phyloP scores from a whole-genome alignment of 1,140 invertebrate genomes.

The Cardiocondyla obscurior region DNA sequence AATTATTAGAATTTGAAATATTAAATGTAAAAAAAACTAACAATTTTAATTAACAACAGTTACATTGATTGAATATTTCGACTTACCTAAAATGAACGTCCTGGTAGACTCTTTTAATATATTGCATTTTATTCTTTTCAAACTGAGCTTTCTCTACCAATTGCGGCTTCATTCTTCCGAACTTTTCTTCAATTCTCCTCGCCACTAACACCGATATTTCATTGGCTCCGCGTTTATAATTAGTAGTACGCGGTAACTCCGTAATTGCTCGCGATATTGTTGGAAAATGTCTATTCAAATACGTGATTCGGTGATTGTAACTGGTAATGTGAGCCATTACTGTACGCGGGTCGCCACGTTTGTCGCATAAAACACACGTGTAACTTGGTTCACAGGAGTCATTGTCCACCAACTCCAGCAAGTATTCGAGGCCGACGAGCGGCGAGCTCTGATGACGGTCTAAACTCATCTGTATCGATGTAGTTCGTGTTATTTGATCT shows the following conservation, averaged over 20 bases:
- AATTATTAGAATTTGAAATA: background rate
- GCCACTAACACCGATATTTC: slow-evolving; percentile 85
- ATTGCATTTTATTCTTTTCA: slow-evolving; percentile 85
- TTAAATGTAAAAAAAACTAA: background rate
- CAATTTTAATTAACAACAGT: background rate
- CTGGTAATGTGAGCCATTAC: slow-evolving; percentile 90
- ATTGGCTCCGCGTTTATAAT: slow-evolving; percentile 84
- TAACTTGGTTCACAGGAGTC: slow-evolving; percentile 88
- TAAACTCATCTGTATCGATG: slow-evolving; percentile 85
- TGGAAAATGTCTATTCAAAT: slow-evolving; percentile 85
- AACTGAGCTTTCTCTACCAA: slow-evolving; percentile 84
- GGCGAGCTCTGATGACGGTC: slow-evolving; percentile 83
- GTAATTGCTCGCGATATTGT: slow-evolving; percentile 82
- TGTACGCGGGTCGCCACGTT: slow-evolving; percentile 89
- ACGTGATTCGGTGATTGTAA: slow-evolving; percentile 88
- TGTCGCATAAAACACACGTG: slow-evolving; percentile 90
- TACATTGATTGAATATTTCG: background rate
- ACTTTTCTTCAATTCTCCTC: slow-evolving; percentile 86
- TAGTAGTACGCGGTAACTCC: slow-evolving; percentile 81
- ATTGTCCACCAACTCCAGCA: slow-evolving; percentile 88
- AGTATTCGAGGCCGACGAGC: slow-evolving; percentile 88
- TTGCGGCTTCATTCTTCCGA: slow-evolving; percentile 86
- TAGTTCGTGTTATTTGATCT: slow-evolving; percentile 84
- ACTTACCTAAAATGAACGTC: slow-evolving; percentile 85
- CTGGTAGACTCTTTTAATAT: slow-evolving; percentile 84